phyloP scores from a whole-genome alignment of 2,113 vertebrate species.

The Perccottus glenii region DNA sequence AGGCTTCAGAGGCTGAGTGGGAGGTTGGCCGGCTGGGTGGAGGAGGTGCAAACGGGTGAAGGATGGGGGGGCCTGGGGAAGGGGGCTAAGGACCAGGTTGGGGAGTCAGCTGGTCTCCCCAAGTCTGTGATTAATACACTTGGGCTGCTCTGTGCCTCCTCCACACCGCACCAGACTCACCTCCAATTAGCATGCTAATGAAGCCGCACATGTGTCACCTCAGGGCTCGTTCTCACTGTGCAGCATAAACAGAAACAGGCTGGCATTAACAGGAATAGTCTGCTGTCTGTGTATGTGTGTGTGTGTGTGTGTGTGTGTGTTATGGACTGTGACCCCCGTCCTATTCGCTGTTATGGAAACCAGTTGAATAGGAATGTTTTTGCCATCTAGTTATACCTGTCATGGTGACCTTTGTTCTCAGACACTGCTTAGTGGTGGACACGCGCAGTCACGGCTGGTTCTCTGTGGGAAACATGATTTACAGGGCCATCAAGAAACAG shows the following conservation, averaged over 20 bases:
- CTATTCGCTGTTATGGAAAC: constrained; percentile 63
- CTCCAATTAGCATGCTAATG: constrained; percentile 80
- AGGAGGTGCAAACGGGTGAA: background rate
- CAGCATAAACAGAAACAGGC: constrained; percentile 68
- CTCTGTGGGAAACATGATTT: constrained; percentile 13
- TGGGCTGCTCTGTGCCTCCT: constrained; percentile 68
- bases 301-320: constrained; percentile 37
- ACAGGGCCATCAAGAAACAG: background rate
- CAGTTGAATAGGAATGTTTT: constrained; percentile 53
- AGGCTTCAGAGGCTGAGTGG: constrained; percentile 41
- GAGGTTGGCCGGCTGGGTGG: constrained; percentile 15
- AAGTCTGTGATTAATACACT: constrained; percentile 73
- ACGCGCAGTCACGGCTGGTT: constrained; percentile 28
- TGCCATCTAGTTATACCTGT: constrained; percentile 50
- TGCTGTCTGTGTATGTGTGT: constrained; percentile 47
- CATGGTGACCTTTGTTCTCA: constrained; percentile 64
- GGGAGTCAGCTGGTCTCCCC: constrained; percentile 67
- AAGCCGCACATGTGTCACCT: constrained; percentile 62
- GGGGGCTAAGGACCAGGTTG: constrained; percentile 43
- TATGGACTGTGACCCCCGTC: constrained; percentile 51
- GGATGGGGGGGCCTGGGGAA: constrained; percentile 8
- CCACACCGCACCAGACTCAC: constrained; percentile 73
- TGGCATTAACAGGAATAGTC: constrained; percentile 52
- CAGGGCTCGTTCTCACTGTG: constrained; percentile 60
- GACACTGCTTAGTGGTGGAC: constrained; percentile 35